Conservation (phyloP, 2,113 vertebrate species). For the Neolamprologus sp. region DNA sequence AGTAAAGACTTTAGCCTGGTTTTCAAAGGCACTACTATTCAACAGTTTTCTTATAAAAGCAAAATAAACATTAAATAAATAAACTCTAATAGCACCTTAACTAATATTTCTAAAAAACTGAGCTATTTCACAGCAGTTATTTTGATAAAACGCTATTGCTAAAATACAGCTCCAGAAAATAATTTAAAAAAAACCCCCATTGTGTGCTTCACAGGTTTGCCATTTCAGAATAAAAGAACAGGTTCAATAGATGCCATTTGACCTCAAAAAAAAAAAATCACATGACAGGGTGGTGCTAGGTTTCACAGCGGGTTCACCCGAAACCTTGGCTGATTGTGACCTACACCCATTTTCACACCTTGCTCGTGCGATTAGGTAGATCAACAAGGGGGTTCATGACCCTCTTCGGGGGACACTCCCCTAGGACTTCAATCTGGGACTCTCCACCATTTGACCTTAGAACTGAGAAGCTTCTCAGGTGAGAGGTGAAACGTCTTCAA, state of each 20-base stretch:
- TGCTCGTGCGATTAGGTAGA: neutral
- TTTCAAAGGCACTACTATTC: neutral
- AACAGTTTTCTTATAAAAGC: neutral
- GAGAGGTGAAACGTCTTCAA: neutral
- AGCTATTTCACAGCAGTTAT: neutral
- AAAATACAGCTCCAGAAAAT: neutral
- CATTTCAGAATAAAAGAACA: neutral
- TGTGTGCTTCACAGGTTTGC: neutral
- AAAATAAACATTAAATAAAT: neutral
- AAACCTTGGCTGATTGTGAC: neutral
- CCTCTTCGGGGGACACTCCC: neutral
- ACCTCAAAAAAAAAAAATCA: neutral
- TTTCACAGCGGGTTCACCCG: neutral
- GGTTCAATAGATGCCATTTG: neutral
- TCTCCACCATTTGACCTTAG: neutral
- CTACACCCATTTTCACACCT: neutral
- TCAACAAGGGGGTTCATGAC: neutral
- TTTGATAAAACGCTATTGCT: neutral
- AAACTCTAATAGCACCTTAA: neutral
- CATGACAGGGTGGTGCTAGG: neutral
- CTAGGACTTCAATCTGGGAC: neutral
- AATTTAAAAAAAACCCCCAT: accelerated
- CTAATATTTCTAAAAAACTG: neutral
- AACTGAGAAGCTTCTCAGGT: neutral
- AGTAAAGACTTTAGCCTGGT: neutral